Base-by-base conservation (phyloP, 2,113 vertebrate genomes). In the Ascaphus truei region DNA sequence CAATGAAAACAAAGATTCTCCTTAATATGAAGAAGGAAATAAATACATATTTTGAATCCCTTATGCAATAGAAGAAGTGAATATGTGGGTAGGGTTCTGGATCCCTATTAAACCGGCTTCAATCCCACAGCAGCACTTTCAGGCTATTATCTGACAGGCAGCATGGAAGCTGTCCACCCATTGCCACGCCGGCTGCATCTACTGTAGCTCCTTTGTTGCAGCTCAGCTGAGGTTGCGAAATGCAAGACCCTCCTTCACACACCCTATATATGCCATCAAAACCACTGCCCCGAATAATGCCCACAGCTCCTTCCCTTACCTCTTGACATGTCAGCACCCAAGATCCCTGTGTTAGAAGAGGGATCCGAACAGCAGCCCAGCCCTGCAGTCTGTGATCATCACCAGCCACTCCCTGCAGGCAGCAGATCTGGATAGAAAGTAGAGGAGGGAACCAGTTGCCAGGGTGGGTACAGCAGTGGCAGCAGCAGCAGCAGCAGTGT, bases 121-220 rank as follows among this genome's bases (percentile, higher is more conserved):
- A 18, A 18, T 1, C 25, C 12, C 10, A 33, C 5, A 33, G 11
- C 31, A 33, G 11, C 31, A 5, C 31, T 33, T 33, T 5, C 11
- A 9, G 31, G 31, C 11, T 6, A 33, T 1, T 30, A 26, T 53
- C 1, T 59, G 30, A 43, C 64, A 68, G 51, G 52, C 52, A 57
- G 52, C 51, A 16, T 68, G 5, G 64, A 53, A 68, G 27, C 37
- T 34, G 25, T 25, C 29, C 65, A 47, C 22, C 33, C 31, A 26
- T n/a, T 55, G 51, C 64, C 63, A 66, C 34, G 16, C 51, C 33
- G 48, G 62, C 25, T 53, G 6, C n/a, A 48, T 26, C 22, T 30
- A 15, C 20, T 15, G 11, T 10, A 3, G 2, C 29, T 18, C 55
- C 75, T 78, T 79, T 76, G 75, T 79, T 71, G 71, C 10, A 23